Conservation (phyloP, 2,797 vertebrate genomes). For the Sebastes minor region DNA sequence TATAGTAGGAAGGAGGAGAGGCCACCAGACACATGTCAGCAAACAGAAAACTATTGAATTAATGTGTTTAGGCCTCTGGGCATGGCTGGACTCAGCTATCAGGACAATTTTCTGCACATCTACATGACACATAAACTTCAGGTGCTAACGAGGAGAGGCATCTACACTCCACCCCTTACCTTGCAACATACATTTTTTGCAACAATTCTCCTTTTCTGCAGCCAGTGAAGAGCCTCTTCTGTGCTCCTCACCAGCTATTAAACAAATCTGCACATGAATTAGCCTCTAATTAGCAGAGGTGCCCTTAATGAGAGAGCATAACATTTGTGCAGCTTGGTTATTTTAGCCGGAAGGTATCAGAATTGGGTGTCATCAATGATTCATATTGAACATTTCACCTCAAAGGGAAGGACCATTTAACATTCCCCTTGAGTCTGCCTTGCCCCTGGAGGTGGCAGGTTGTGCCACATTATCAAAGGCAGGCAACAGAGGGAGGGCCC, state of each 20-base stretch:
- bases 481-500: slow-evolving; percentile 62
- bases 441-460: slow-evolving; percentile 72
- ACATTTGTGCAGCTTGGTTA: slow-evolving; percentile 64
- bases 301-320: slow-evolving; percentile 70
- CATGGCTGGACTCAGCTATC: slow-evolving; percentile 36
- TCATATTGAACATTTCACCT: slow-evolving; percentile 80
- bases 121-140: slow-evolving; percentile 11
- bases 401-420: slow-evolving; percentile 80
- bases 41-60: slow-evolving; percentile 56
- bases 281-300: slow-evolving; percentile 64
- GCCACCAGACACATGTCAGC: slow-evolving; percentile 59
- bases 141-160: neutral
- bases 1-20: slow-evolving; percentile 26
- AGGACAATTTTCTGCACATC: slow-evolving; percentile 1
- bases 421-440: slow-evolving; percentile 78
- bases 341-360: slow-evolving; percentile 60
- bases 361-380: slow-evolving; percentile 77
- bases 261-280: slow-evolving; percentile 47
- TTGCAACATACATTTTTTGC: neutral
- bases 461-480: slow-evolving; percentile 81
- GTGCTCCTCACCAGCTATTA: slow-evolving; percentile 5
- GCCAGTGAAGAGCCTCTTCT: neutral
- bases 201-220: neutral
- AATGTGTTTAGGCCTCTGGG: slow-evolving; percentile 63
- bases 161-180: neutral